These are phyloP conservation scores for Apodemia duryi DNA, from an alignment of 2,888 invertebrate species.

Conservation along the genomic window DNA sequence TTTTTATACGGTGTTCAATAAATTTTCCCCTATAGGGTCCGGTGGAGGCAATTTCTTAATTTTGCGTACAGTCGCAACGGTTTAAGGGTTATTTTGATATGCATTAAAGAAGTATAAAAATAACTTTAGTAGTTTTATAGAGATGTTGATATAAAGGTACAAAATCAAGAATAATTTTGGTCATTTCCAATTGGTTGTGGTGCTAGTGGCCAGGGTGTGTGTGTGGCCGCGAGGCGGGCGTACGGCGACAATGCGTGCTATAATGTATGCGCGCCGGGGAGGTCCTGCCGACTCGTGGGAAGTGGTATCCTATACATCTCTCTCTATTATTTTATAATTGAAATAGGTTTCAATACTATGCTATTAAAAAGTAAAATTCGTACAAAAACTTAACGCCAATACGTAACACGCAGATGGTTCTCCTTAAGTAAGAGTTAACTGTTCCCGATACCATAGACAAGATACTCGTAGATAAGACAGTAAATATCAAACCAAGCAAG, in stretches of 20 bases:
- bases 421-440: no score
- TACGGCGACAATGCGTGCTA: conserved; percentile 35
- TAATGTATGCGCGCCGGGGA: conserved; percentile 75
- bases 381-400: no score
- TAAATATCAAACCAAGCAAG: no score
- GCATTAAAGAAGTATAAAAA: conserved; percentile 6
- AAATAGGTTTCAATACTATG: conserved; percentile 17
- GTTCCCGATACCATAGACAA: no score
- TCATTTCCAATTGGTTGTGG: conserved; percentile 40
- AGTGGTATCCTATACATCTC: conserved; percentile 48
- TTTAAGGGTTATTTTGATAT: background rate
- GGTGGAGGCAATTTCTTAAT: background rate
- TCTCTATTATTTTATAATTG: conserved; percentile 38
- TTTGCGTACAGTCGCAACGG: background rate
- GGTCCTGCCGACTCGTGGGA: conserved; percentile 64
- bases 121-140: conserved; percentile 1
- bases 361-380: no score
- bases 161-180: conserved; percentile 35
- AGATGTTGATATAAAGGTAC: conserved; percentile 19
- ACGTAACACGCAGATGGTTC: no score
- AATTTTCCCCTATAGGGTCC: background rate
- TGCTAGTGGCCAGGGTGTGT: conserved; percentile 46
- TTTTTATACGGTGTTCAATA: background rate
- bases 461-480: no score
- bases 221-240: conserved; percentile 42